phyloP scores from a whole-genome alignment of 2,113 vertebrate species.

The Meleagris gallopavo region DNA sequence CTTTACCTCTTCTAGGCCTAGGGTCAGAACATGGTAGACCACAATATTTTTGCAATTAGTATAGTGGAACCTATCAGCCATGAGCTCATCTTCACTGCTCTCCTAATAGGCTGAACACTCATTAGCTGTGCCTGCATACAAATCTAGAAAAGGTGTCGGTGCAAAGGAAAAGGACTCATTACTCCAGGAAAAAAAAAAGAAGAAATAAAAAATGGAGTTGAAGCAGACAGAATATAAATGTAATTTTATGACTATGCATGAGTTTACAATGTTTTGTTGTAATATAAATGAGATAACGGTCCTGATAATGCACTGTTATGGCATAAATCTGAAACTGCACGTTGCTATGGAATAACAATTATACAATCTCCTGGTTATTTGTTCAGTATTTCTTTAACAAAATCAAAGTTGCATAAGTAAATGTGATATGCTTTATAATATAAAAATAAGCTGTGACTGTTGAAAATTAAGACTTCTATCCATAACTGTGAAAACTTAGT shows the following conservation, averaged over 20 bases:
- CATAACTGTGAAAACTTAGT: neutral
- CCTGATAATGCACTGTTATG: neutral
- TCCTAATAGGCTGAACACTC: neutral
- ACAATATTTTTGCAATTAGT: neutral
- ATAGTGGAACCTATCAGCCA: neutral
- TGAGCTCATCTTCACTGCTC: neutral
- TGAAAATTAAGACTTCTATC: neutral
- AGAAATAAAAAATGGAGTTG: neutral
- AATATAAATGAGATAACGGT: neutral
- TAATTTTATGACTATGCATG: neutral
- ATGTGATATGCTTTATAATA: neutral
- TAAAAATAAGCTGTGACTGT: neutral
- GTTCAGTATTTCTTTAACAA: neutral
- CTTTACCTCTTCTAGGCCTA: neutral
- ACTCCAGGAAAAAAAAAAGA: accelerated
- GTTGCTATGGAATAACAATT: neutral
- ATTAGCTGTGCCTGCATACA: accelerated
- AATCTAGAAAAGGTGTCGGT: neutral
- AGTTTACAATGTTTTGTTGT: neutral
- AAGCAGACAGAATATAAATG: neutral
- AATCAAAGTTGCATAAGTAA: neutral
- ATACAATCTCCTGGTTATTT: neutral
- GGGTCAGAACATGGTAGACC: neutral
- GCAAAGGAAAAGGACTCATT: neutral
- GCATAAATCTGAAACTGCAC: neutral